These are phyloP conservation scores for Trachelipus rathkii DNA, from an alignment of 1,140 invertebrate genomes.

Conservation along the genomic window DNA sequence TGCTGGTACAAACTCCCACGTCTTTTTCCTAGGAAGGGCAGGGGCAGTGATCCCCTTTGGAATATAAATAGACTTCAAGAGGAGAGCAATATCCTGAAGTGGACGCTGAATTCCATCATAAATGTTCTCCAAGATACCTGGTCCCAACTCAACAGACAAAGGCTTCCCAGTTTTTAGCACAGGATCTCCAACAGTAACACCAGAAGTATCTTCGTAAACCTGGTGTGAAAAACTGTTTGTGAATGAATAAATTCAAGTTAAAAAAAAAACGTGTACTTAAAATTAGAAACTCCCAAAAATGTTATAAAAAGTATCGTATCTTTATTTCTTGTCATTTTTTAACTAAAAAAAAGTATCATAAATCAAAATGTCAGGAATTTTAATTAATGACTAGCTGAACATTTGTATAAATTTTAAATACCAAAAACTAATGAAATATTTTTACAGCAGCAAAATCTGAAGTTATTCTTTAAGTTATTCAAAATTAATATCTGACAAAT, in stretches of 20 bases:
- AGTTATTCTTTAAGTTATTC: too few species aligned
- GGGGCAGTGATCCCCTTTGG: constrained; percentile 97
- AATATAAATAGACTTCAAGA: constrained; percentile 96
- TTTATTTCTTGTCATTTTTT: too few species aligned
- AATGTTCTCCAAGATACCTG: constrained; percentile 97
- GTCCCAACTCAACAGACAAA: constrained; percentile 96
- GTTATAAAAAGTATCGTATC: too few species aligned
- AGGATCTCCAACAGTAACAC: constrained; percentile 98
- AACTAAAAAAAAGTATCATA: too few species aligned
- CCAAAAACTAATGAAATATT: too few species aligned
- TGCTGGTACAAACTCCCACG: constrained; percentile 91
- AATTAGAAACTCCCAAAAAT: too few species aligned
- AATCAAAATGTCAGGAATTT: too few species aligned
- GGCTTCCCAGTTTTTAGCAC: constrained; percentile 97
- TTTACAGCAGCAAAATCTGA: too few species aligned
- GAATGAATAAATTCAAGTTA: background rate
- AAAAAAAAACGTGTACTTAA: too few species aligned
- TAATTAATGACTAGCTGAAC: too few species aligned
- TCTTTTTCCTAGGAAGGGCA: constrained; percentile 70
- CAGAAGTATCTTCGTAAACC: constrained; percentile 99
- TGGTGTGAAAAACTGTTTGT: constrained; percentile 47
- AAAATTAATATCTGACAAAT: too few species aligned
- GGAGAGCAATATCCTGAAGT: constrained; percentile 89
- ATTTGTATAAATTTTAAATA: too few species aligned
- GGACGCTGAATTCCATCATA: constrained; percentile 99